Evolutionary conservation across 1,140 invertebrate species (phyloP).

Genomic region (Drosophila persimilis): DNA sequence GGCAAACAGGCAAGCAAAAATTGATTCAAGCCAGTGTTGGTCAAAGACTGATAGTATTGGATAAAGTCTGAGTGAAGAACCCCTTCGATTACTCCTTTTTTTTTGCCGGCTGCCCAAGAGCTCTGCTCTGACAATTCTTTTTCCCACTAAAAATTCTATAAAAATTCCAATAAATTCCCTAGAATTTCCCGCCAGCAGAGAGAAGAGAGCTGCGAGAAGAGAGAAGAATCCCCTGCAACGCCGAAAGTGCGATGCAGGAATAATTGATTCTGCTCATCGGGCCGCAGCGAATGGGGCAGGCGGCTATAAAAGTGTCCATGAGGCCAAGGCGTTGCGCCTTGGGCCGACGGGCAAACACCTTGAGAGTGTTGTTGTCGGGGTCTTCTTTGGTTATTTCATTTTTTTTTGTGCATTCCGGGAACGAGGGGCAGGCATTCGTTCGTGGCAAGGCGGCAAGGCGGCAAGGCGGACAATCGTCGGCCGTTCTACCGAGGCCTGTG

Average conservation of each 20-base stretch:
- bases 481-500: conserved; percentile 33
- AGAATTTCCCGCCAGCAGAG: neutral
- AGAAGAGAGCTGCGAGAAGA: neutral
- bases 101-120: too few species aligned
- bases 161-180: conserved; percentile 14
- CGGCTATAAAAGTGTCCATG: conserved; percentile 63
- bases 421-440: conserved; percentile 2
- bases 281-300: conserved; percentile 50
- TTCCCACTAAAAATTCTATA: conserved; percentile 5
- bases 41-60: neutral
- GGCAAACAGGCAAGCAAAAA: neutral
- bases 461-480: neutral
- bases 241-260: conserved; percentile 35
- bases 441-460: neutral
- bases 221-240: conserved; percentile 4
- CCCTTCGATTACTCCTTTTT: too few species aligned
- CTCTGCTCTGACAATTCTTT: too few species aligned
- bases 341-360: conserved; percentile 32
- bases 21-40: neutral
- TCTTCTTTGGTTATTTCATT: conserved; percentile 9
- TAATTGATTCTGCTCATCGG: conserved; percentile 70
- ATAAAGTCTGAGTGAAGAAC: too few species aligned
- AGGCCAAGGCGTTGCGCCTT: conserved; percentile 37
- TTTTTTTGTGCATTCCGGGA: conserved; percentile 17
- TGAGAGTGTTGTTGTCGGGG: conserved; percentile 15